Conservation (phyloP, 2,888 invertebrate genomes). For the Eurois occulta region DNA sequence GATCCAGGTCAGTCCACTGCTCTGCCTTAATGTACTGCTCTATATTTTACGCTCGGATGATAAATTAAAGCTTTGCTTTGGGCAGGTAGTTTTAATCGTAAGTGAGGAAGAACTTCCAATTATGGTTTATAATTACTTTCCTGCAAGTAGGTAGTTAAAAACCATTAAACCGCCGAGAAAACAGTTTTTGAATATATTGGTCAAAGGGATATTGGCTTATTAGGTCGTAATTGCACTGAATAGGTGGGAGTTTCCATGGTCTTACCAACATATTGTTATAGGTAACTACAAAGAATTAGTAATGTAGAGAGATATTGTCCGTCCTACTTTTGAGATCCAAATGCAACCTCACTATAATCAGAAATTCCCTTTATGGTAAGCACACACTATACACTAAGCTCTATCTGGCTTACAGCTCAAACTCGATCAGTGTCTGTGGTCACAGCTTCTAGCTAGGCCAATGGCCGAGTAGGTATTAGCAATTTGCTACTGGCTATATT, state of each 20-base stretch:
- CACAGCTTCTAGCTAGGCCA: constrained; percentile 4
- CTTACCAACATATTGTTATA: not conserved
- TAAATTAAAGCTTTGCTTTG: constrained; percentile 38
- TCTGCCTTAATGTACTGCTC: constrained; percentile 46
- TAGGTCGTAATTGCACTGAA: not conserved
- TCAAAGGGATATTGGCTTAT: not conserved
- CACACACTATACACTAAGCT: constrained; percentile 36
- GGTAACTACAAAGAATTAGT: not conserved
- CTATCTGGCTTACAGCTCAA: constrained; percentile 25
- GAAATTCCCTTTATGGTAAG: constrained; percentile 34
- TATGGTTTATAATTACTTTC: not conserved
- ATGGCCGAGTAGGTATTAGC: constrained; percentile 20
- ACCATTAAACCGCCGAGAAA: not conserved
- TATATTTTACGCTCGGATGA: constrained; percentile 46
- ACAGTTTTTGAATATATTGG: not conserved
- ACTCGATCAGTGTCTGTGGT: constrained; percentile 25
- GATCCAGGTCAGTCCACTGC: constrained; percentile 73
- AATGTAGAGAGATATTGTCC: not conserved
- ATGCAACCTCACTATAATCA: constrained; percentile 15
- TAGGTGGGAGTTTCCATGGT: not conserved
- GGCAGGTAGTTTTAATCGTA: constrained; percentile 6
- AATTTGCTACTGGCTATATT: constrained; percentile 25
- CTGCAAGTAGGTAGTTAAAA: not conserved
- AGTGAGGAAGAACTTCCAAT: constrained; percentile 1
- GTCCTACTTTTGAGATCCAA: constrained; percentile 15